Evolutionary conservation across 2,797 vertebrate genomes (phyloP), one percentile per base, ranked within the genome.

Genomic region (Euthynnus affinis): DNA sequence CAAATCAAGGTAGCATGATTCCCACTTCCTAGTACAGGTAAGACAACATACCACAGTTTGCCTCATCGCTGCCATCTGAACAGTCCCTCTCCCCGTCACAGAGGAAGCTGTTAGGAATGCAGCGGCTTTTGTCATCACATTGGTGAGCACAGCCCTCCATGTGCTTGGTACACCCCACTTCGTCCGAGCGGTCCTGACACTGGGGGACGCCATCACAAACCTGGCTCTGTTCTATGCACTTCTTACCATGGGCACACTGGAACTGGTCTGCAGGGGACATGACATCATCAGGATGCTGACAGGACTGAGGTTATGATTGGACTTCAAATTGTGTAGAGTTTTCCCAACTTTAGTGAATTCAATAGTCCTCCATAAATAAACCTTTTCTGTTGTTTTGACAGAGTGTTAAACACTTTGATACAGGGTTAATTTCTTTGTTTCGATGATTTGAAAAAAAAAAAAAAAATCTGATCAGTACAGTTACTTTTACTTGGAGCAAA

Each of bases 41-140:
- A 1, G n/a, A 52, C 17, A n/a, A 51, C 95, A 75, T 94, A 99
- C 98, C 91, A 78, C 97, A 98, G 73, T 88, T 85, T 8, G 85
- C 84, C 74, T 99, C 97, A 0, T 99, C 98, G 0, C 92, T 82
- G 8, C 82, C 88, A 9, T 99, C 98, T 46, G 29, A 14, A 56
- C 98, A 99, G 92, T 99, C 97, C 0, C 25, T 32, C 1, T 96
- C 95, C 15, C 97, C 96, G 0, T 98, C 97, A 14, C 98, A 99
- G 1, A 96, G 73, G 90, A 97, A 97, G 75, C 87, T 96, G 56
- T 84, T 44, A 0, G 97, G 96, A 55, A 99, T 14, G 7, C 98
- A 99, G 76, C 85, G 96, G 6, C 59, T 91, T 23, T 87, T 80
- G 27, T 90, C 1, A 0, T 97, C 95, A 3, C 97, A 99, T 2